Conservation (phyloP, 2,113 vertebrate genomes). For the Anolis carolinensis region DNA sequence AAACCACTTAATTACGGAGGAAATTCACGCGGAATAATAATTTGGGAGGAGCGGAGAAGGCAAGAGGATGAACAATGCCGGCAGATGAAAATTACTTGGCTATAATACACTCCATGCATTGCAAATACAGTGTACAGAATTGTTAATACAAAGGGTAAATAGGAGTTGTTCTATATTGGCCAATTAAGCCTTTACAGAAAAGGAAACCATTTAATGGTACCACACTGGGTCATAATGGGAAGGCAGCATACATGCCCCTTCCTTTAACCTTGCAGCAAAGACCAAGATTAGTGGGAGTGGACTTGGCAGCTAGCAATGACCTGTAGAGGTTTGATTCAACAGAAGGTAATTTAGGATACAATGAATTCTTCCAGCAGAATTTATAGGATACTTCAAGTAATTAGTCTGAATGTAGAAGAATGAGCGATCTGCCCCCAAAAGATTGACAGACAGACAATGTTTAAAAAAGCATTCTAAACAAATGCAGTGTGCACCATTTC, state of each 20-base stretch:
- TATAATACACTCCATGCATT: slow-evolving; percentile 64
- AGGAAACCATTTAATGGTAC: slow-evolving; percentile 62
- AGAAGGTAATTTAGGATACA: neutral
- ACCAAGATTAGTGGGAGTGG: slow-evolving; percentile 36
- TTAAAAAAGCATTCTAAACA: neutral
- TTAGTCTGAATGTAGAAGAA: slow-evolving; percentile 40
- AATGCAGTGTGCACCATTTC: neutral
- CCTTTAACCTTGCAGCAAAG: slow-evolving; percentile 41
- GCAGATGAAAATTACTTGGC: slow-evolving; percentile 67
- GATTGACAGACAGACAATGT: neutral
- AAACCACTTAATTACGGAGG: slow-evolving; percentile 61
- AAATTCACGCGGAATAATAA: slow-evolving; percentile 71
- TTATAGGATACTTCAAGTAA: slow-evolving; percentile 18
- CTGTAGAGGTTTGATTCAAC: slow-evolving; percentile 36
- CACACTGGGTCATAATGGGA: slow-evolving; percentile 58
- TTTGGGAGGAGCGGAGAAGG: slow-evolving; percentile 45
- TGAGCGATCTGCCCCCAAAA: neutral
- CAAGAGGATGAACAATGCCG: slow-evolving; percentile 57
- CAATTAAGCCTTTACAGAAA: slow-evolving; percentile 71
- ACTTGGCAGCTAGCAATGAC: neutral
- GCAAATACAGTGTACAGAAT: slow-evolving; percentile 31
- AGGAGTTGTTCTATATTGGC: slow-evolving; percentile 54
- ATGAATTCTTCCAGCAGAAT: neutral
- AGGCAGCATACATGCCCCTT: slow-evolving; percentile 35
- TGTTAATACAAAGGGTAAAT: slow-evolving; percentile 49